Conservation (phyloP, 2,888 invertebrate genomes). For the Teinopalpus imperialis region DNA sequence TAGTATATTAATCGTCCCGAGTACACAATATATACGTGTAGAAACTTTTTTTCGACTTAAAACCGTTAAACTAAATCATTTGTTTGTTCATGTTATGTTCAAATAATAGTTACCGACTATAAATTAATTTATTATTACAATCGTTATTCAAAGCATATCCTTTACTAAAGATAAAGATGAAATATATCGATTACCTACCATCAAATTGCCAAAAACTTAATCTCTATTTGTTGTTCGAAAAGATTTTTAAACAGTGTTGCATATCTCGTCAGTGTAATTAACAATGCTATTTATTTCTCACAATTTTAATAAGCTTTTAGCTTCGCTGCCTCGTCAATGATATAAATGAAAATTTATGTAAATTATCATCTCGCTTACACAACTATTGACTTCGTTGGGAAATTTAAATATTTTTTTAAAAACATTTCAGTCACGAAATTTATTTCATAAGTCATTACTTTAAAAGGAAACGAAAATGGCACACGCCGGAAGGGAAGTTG, state of each 20-base stretch:
- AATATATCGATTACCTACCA: too few species aligned
- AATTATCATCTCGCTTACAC: constrained; percentile 27
- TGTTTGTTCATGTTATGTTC: too few species aligned
- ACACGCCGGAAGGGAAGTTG: neutral
- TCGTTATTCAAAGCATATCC: constrained; percentile 6
- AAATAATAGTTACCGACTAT: too few species aligned
- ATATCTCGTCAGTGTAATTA: constrained; percentile 6
- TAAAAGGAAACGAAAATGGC: neutral
- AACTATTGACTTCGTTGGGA: constrained; percentile 14
- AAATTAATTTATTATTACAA: too few species aligned
- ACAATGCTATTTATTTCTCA: constrained; percentile 19
- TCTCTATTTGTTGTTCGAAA: constrained; percentile 3
- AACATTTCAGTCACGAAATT: neutral
- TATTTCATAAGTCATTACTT: constrained; percentile 3
- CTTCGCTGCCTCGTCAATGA: constrained; percentile 24
- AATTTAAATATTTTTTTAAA: constrained; percentile 14
- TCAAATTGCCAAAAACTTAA: too few species aligned
- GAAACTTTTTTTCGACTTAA: too few species aligned
- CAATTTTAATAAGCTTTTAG: constrained; percentile 21
- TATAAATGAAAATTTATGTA: constrained; percentile 34
- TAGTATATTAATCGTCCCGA: too few species aligned
- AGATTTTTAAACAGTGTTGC: constrained; percentile 3
- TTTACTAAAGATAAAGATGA: constrained; percentile 11
- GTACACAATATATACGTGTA: too few species aligned
- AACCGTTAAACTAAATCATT: too few species aligned